These are phyloP conservation scores for Neodon shergylaensis DNA, from an alignment of 2,113 vertebrate species.

Conservation along the genomic window DNA sequence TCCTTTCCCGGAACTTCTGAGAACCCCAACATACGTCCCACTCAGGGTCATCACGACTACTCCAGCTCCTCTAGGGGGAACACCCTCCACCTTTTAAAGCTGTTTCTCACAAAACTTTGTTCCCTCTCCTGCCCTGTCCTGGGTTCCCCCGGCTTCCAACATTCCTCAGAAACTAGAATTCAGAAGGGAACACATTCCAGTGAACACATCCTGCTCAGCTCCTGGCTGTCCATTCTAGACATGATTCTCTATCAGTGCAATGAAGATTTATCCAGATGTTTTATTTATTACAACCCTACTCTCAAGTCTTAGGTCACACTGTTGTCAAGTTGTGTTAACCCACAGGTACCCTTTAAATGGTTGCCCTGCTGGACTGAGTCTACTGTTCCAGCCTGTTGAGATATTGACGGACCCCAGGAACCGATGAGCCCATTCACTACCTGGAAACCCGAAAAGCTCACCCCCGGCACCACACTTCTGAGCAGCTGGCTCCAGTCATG, in stretches of 20 bases:
- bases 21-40: neutral
- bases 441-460: neutral
- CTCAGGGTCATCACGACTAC: neutral
- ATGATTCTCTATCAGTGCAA: neutral
- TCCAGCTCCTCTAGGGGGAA: neutral
- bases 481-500: neutral
- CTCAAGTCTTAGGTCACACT: neutral
- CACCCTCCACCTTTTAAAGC: neutral
- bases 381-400: neutral
- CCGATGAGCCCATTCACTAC: neutral
- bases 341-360: constrained; percentile 31
- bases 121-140: neutral
- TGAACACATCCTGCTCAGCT: neutral
- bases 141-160: neutral
- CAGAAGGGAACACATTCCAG: neutral
- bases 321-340: neutral
- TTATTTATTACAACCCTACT: neutral
- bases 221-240: neutral
- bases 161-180: neutral
- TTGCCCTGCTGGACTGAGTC: neutral
- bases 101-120: neutral
- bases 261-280: neutral
- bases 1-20: neutral
- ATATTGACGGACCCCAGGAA: neutral
- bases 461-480: neutral